Percentiles rank a stretch among this genome's conserved stretches.
phyloP scores from a whole-genome alignment of 2,113 vertebrate species.

The Hypocryptadius cinnamomeus region DNA sequence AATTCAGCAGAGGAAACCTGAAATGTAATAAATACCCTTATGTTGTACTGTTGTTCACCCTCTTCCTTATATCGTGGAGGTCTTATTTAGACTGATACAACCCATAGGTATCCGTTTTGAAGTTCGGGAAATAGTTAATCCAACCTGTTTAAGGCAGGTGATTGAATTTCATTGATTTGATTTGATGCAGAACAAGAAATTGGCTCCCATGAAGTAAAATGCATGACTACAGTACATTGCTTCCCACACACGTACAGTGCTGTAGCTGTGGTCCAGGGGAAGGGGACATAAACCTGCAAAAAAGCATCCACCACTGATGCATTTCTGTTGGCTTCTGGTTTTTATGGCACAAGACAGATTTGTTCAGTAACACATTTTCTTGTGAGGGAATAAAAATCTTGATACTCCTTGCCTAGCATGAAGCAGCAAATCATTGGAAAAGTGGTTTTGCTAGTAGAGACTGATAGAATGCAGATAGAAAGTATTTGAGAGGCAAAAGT shows the following conservation, averaged over 20 bases:
- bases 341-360: not conserved
- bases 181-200: not conserved
- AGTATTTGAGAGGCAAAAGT: not conserved
- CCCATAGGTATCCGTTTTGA: not conserved
- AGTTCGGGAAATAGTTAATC: not conserved
- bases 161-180: not conserved
- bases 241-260: fast-evolving
- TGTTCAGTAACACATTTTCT: not conserved
- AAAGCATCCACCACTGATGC: not conserved
- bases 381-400: not conserved
- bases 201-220: not conserved
- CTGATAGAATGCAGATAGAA: not conserved
- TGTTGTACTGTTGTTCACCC: not conserved
- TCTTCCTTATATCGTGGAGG: not conserved
- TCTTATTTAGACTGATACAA: not conserved
- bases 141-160: not conserved
- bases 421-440: not conserved
- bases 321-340: not conserved
- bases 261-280: not conserved
- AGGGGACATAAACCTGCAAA: not conserved
- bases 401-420: not conserved
- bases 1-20: not conserved
- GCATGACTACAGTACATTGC: not conserved
- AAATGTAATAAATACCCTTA: not conserved
- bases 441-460: not conserved